These are phyloP conservation scores for Heteractis magnifica DNA, from an alignment of 92 coral and sea anemone species.

Conservation along the genomic window DNA sequence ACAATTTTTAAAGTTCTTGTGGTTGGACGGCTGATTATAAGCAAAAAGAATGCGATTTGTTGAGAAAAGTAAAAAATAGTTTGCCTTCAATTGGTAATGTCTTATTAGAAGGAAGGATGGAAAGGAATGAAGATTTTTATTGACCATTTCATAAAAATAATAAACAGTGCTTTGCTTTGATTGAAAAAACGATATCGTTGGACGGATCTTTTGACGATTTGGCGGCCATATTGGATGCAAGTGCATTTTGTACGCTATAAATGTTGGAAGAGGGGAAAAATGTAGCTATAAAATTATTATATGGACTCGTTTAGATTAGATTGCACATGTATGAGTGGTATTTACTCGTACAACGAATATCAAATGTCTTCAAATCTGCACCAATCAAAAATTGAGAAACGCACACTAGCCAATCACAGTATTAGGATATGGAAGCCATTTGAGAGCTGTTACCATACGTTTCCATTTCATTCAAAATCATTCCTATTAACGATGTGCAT, in stretches of 20 bases:
- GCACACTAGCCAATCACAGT: background rate
- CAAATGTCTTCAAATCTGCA: background rate
- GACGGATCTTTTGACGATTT: no score
- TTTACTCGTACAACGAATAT: background rate
- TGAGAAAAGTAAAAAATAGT: background rate
- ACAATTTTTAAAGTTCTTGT: background rate
- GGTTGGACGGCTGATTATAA: background rate
- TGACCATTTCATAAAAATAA: background rate
- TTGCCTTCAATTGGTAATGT: background rate
- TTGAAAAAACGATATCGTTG: no score
- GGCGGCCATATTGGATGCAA: no score
- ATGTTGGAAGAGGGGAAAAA: no score
- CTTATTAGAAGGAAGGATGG: background rate
- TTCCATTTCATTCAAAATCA: background rate
- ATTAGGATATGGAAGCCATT: background rate
- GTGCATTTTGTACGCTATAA: no score
- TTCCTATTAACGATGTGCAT: background rate
- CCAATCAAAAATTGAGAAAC: background rate
- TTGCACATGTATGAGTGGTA: background rate
- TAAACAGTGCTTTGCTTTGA: no score
- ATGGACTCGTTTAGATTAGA: background rate
- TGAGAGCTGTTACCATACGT: background rate
- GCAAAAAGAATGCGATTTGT: background rate
- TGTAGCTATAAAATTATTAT: no score
- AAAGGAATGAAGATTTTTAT: no score